Percentiles rank a stretch among this genome's conserved stretches.
Conservation (phyloP, 2,797 vertebrate species). For the Heterohyrax brucei region DNA sequence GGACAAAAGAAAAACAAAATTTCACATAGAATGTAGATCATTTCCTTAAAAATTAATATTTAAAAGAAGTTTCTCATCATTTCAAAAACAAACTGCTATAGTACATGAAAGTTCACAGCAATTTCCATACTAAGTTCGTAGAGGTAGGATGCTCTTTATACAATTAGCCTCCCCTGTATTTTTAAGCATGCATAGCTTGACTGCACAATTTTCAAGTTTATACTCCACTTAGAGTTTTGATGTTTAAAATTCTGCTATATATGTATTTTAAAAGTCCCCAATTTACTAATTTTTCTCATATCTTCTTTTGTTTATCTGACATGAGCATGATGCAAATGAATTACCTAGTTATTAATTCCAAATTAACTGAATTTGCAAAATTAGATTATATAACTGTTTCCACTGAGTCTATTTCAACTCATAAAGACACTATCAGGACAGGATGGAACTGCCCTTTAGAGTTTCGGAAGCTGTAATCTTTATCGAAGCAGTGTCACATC, state of each 20-base stretch:
- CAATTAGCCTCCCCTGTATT: constrained; percentile 70
- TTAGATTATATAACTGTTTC: not conserved
- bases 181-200: constrained; percentile 81
- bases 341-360: not conserved
- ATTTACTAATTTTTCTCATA: not conserved
- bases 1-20: constrained; percentile 56
- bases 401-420: not conserved
- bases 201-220: constrained; percentile 82
- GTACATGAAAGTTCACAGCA: constrained; percentile 83
- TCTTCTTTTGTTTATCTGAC: not conserved
- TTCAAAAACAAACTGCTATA: constrained; percentile 79
- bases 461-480: not conserved
- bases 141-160: constrained; percentile 79
- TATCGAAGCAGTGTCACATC: not conserved
- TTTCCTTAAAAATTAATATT: constrained; percentile 87
- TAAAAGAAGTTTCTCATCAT: constrained; percentile 78
- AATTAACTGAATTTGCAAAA: not conserved
- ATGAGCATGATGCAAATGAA: not conserved
- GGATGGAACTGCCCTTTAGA: not conserved
- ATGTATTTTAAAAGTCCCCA: constrained; percentile 32
- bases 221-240: constrained; percentile 79
- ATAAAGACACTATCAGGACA: not conserved
- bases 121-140: constrained; percentile 83
- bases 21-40: constrained; percentile 87
- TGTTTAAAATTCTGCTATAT: constrained; percentile 82